Evolutionary conservation across 1,140 invertebrate species (phyloP), one percentile per base, ranked within the genome.

Genomic region (Rhizoglyphus robini): DNA sequence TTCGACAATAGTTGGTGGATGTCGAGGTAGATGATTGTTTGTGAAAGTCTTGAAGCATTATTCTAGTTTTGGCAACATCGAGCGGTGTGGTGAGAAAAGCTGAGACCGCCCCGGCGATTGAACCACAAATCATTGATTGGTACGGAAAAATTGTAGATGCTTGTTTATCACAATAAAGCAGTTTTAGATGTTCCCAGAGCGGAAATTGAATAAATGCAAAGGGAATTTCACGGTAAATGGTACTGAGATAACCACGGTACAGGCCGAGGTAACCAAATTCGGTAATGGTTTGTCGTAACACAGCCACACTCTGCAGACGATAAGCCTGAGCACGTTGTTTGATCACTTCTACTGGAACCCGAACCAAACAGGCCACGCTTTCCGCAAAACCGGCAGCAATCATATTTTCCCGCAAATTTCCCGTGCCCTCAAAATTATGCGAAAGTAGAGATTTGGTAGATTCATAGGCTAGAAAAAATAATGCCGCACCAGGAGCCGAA

Each of bases 201-300:
- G 95, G 93, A 79, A 95, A 90, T 78, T 99, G 91, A 66, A 97
- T 87, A 47, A 96, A 81, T 48, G 90, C 90, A 79, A 97, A 99
- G 11, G 95, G 95, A 70, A 97, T 83, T 72, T 99, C 95, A 68
- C 95, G 78, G 11, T 88, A 73, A 18, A 98, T 82, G 1, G 94
- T 98, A 25, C 86, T 91, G 0, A 84, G 78, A 76, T 88, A 96
- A 1, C 95, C 94, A 59, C 92, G 80, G 78, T 96, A 99, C 8
- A 96, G 76, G 0, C 91, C 91, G 68, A 47, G 11, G 27, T 78
- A 65, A 15, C 80, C 79, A 83, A 80, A 89, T 80, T 71, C 65
- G 1, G 76, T 73, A 71, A 82, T 78, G 68, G 85, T 86, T 5
- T 82, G 81, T 65, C 75, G 71, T 3, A 90, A 72, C 49, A 90